Evolutionary conservation across 2,797 vertebrate species (phyloP).

Genomic region (Hypotaenidia philippensis): DNA sequence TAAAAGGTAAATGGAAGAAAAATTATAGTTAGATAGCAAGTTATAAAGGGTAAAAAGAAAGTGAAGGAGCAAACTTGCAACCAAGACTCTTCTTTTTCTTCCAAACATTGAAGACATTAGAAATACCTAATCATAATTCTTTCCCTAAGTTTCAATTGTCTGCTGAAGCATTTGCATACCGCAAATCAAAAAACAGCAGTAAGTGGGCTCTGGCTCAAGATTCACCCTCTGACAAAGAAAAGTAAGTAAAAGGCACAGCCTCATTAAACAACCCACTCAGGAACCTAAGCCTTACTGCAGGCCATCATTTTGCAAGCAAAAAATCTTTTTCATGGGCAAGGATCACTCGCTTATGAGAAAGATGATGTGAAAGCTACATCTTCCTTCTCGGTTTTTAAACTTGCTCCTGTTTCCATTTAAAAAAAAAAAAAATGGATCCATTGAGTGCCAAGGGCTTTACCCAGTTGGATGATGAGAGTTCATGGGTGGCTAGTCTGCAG

Average conservation of each 20-base stretch:
- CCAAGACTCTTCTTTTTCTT: neutral
- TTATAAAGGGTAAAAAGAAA: neutral
- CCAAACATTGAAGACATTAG: neutral
- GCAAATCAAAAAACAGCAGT: neutral
- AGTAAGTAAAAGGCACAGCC: neutral
- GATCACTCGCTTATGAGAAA: neutral
- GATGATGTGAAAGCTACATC: neutral
- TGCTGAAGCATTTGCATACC: neutral
- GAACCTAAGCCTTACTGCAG: neutral
- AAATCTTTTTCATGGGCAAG: neutral
- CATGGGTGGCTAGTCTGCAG: conserved; percentile 33
- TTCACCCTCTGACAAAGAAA: neutral
- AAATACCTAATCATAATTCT: neutral
- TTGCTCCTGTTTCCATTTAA: neutral
- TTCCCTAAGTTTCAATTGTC: neutral
- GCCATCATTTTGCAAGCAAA: neutral
- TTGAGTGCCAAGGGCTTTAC: neutral
- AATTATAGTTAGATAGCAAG: neutral
- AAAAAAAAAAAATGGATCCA: neutral
- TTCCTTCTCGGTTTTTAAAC: neutral
- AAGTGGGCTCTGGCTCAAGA: neutral
- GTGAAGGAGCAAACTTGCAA: neutral
- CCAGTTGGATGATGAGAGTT: neutral
- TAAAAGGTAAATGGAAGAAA: neutral
- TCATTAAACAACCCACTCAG: neutral